A percentile compares a stretch with the other conserved stretches of the same genome.
These are phyloP conservation scores for Polydrusus cervinus DNA, from an alignment of 2,888 invertebrate species.

Conservation along the genomic window DNA sequence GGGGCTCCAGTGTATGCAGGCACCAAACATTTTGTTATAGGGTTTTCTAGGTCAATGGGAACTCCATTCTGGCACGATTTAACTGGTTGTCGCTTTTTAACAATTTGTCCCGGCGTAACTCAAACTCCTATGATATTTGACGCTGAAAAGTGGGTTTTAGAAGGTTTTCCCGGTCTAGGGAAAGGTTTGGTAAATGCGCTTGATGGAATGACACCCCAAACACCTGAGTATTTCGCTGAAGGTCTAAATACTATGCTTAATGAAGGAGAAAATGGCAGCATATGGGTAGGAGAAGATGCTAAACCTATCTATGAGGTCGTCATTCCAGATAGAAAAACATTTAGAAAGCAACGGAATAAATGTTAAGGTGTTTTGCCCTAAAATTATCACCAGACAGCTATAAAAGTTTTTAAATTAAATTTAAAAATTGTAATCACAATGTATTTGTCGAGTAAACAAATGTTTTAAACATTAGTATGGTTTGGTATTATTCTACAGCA, in stretches of 20 bases:
- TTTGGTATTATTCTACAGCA: too few species aligned
- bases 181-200: constrained; percentile 59
- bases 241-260: constrained; percentile 62
- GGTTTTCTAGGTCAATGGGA: constrained; percentile 73
- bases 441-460: too few species aligned
- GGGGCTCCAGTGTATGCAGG: constrained; percentile 75
- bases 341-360: constrained; percentile 1
- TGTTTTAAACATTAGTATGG: too few species aligned
- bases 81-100: constrained; percentile 68
- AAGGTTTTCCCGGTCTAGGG: constrained; percentile 57
- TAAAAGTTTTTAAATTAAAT: too few species aligned
- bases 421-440: too few species aligned
- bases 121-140: constrained; percentile 65
- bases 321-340: constrained; percentile 49
- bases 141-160: constrained; percentile 57
- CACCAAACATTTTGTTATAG: constrained; percentile 75
- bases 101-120: constrained; percentile 70
- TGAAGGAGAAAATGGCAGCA: constrained; percentile 71
- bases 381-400: too few species aligned
- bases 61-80: constrained; percentile 61
- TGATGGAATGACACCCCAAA: constrained; percentile 63
- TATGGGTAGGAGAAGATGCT: constrained; percentile 71
- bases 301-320: constrained; percentile 52
- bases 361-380: not conserved
- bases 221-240: constrained; percentile 58